Base-by-base conservation (phyloP, 2,888 invertebrate genomes). In the Ectobius pallidus region DNA sequence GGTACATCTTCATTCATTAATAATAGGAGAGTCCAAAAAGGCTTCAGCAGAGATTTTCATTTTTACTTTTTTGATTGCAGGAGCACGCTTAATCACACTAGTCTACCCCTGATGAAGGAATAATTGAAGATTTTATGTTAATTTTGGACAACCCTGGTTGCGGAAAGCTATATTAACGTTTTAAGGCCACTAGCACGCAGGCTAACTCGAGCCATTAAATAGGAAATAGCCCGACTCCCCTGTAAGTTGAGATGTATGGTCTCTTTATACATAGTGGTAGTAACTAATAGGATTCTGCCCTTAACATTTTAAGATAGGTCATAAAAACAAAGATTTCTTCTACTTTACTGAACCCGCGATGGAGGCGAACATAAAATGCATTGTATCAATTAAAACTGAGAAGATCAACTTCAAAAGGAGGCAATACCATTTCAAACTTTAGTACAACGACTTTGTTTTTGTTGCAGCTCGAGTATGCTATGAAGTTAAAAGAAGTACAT, bases 301-400 rank as follows among this genome's bases (percentile, higher is more conserved):
- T 65, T 46, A 27, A 39, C 65, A 65, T 65, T 65, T 42, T 65
- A 65, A 65, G 65, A 25, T 65, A 9, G 55, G 44, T n/a, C 27
- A 44, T 44, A 65, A 65, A 65, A 65, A 46, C 27, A 65, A 65
- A 46, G 65, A 65, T 65, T 65, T 46, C 44, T 65, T 46, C n/a
- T 25, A 44, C 46, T 44, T 46, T 11, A 46, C 27, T 44, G 30
- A 25, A 46, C 46, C n/a, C 16, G n/a, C 4, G 52, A 25, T 11
- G 52, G 20, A 52, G 25, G 52, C 1, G 25, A 20, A 25, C 65
- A 65, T 65, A 65, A 65, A 65, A 44, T 44, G 20, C 65, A 65
- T 27, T 65, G 46, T 44, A 65, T 46, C 65, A 65, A 65, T 65
- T 46, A 65, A 65, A 46, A 30, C 4, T 3, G n/a, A n/a, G 16